Conservation (phyloP, 2,888 invertebrate species). For the Eugnorisma glareosa region DNA sequence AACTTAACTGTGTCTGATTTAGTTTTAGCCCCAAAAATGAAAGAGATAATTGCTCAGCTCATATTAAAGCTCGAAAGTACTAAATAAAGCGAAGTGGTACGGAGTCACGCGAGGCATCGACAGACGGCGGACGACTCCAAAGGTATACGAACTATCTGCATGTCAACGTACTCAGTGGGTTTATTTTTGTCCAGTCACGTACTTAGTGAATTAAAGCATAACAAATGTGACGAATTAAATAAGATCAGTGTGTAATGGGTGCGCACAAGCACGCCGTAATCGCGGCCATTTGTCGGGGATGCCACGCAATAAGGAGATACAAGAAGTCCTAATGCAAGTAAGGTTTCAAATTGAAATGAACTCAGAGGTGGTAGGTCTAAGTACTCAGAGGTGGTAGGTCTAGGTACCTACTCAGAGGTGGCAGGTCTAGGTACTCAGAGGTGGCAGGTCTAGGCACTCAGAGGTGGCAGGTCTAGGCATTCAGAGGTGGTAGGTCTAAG, state of each 20-base stretch:
- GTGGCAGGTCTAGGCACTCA: too few species aligned
- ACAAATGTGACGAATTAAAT: constrained; percentile 53
- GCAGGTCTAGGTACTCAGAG: too few species aligned
- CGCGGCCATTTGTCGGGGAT: constrained; percentile 28
- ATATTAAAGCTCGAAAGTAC: too few species aligned
- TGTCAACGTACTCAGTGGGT: constrained; percentile 7
- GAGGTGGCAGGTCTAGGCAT: too few species aligned
- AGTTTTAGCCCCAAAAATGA: too few species aligned
- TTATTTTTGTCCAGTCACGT: constrained; percentile 18
- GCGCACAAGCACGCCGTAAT: constrained; percentile 53
- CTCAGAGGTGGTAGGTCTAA: too few species aligned
- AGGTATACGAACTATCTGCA: background rate
- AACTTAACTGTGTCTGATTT: too few species aligned
- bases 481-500: too few species aligned
- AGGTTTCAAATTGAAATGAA: background rate
- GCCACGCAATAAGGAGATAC: background rate
- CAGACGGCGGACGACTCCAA: background rate
- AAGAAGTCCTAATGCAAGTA: constrained; percentile 2
- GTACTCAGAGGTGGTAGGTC: too few species aligned
- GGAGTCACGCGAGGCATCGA: constrained; percentile 16
- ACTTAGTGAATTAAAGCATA: constrained; percentile 47
- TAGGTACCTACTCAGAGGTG: too few species aligned
- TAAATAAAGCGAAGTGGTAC: background rate
- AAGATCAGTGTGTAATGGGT: constrained; percentile 50
- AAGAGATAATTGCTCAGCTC: too few species aligned